These are phyloP conservation scores for Erethizon dorsatum DNA, from an alignment of 2,797 vertebrate species.

Conservation along the genomic window DNA sequence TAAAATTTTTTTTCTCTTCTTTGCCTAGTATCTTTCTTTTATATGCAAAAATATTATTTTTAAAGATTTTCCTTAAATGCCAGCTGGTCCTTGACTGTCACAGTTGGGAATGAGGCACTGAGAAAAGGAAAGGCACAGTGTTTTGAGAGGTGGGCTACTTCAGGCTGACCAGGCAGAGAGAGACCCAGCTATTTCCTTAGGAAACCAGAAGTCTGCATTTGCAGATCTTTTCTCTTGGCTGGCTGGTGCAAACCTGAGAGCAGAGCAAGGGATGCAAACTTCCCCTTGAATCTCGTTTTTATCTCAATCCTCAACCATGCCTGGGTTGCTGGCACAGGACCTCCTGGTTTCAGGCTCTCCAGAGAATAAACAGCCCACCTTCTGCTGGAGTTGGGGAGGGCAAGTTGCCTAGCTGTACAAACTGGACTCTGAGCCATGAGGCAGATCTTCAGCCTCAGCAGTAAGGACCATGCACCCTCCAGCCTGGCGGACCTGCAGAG, in stretches of 20 bases:
- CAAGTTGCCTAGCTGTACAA: background rate
- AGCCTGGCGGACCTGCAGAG: too few relatives aligned
- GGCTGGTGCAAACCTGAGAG: background rate
- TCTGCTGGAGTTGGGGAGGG: background rate
- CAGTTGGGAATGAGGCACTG: background rate
- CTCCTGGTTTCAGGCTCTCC: background rate
- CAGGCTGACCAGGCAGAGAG: too few relatives aligned
- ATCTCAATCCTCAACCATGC: too few relatives aligned
- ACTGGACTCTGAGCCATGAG: background rate
- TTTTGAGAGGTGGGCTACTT: background rate
- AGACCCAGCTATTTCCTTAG: background rate
- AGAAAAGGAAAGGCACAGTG: background rate
- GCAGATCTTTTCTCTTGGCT: background rate
- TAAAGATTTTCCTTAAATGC: background rate
- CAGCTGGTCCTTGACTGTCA: background rate
- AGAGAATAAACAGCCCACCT: background rate
- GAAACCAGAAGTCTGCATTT: background rate
- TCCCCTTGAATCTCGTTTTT: background rate
- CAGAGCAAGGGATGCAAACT: background rate
- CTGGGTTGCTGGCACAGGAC: background rate
- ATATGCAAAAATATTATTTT: background rate
- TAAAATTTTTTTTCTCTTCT: background rate
- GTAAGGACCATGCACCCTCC: too few relatives aligned
- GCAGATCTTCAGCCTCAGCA: too few relatives aligned
- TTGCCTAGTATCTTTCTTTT: background rate